A percentile compares a stretch with the other conserved stretches of the same genome.
phyloP scores from a whole-genome alignment of 2,797 vertebrate species.

The Phataginus tetradactyla region DNA sequence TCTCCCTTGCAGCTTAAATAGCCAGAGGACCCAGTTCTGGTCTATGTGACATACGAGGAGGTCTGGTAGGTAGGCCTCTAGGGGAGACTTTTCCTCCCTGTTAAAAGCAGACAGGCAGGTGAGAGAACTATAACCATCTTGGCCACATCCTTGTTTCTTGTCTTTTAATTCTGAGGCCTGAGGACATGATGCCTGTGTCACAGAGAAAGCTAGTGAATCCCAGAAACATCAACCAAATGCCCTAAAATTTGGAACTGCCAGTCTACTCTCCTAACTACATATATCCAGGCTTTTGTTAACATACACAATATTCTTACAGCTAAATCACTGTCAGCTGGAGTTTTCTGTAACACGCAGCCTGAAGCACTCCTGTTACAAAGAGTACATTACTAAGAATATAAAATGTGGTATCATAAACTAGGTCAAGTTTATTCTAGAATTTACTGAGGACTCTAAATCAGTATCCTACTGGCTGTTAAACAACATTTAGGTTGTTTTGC shows the following conservation, averaged over 20 bases:
- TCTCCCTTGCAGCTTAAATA: neutral
- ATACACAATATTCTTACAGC: neutral
- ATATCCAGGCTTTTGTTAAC: neutral
- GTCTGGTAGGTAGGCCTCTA: neutral
- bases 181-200: neutral
- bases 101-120: neutral
- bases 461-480: neutral
- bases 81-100: neutral
- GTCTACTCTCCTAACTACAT: neutral
- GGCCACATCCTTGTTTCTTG: neutral
- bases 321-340: neutral
- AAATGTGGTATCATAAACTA: neutral
- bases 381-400: neutral
- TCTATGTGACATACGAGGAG: neutral
- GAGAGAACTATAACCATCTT: neutral
- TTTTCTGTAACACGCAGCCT: neutral
- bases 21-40: neutral
- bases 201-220: neutral
- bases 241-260: neutral
- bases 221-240: neutral
- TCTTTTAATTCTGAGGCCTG: neutral
- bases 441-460: neutral
- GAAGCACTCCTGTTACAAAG: neutral
- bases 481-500: conserved; percentile 11
- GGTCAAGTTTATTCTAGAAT: conserved; percentile 37